A percentile compares a stretch with the other conserved stretches of the same genome.
Conservation (phyloP, 2,888 invertebrate species). For the Chaitophorus viminalis region DNA sequence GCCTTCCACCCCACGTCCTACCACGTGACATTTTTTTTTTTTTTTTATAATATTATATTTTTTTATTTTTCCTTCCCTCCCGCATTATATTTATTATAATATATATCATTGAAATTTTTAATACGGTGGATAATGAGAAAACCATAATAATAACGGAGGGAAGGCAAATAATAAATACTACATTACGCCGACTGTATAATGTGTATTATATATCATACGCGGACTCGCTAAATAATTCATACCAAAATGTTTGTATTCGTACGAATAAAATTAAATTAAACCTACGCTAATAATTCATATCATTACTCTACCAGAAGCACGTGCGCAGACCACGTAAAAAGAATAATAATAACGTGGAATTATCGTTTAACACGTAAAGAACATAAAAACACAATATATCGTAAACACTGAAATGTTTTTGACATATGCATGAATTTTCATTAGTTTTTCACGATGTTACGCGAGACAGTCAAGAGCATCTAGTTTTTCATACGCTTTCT, state of each 20-base stretch:
- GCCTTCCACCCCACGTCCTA: neutral
- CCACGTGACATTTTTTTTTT: slow-evolving; percentile 7
- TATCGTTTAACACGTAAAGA: neutral
- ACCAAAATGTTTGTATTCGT: neutral
- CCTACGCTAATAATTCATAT: neutral
- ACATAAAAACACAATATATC: neutral
- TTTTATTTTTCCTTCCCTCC: neutral
- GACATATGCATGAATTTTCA: neutral
- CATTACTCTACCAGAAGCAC: neutral
- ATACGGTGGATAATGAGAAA: slow-evolving; percentile 30
- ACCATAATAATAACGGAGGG: slow-evolving; percentile 6
- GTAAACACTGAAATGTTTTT: neutral
- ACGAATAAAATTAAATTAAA: neutral
- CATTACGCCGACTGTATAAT: neutral
- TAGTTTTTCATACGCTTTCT: neutral
- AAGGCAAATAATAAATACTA: slow-evolving; percentile 5
- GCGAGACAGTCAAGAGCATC: neutral
- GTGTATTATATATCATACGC: neutral
- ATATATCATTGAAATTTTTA: neutral
- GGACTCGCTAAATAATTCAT: neutral
- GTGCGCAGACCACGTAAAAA: neutral
- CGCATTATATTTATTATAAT: neutral
- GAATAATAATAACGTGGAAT: neutral
- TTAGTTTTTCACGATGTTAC: neutral
- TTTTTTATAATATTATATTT: slow-evolving; percentile 9